These are phyloP conservation scores for Stercorarius parasiticus DNA, from an alignment of 2,113 vertebrate species.

Conservation along the genomic window DNA sequence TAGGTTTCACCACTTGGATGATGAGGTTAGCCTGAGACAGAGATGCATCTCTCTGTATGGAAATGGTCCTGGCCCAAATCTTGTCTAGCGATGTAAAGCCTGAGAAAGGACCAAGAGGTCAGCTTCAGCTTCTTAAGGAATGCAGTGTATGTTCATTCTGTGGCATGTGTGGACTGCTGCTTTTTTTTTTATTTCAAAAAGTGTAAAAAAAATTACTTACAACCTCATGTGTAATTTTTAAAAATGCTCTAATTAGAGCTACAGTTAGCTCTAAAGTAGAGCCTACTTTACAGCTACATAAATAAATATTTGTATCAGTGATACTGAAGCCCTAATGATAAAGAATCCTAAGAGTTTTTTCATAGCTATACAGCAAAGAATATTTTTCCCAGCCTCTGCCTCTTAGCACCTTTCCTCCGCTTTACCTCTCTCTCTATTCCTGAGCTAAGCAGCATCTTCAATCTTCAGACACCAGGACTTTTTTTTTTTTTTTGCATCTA, in stretches of 20 bases:
- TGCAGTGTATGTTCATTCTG: not conserved
- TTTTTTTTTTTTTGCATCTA: not conserved
- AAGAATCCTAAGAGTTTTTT: not conserved
- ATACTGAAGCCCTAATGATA: not conserved
- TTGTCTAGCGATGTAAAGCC: not conserved
- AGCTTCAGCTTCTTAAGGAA: conserved; percentile 26
- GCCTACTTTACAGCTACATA: not conserved
- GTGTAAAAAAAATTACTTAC: not conserved
- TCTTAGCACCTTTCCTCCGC: not conserved
- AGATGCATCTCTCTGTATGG: conserved; percentile 6
- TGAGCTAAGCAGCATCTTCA: not conserved
- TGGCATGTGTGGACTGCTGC: not conserved
- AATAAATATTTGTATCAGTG: not conserved
- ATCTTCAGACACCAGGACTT: not conserved
- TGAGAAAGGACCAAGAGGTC: conserved; percentile 52
- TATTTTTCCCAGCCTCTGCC: not conserved
- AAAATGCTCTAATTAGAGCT: not conserved
- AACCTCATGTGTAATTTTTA: not conserved
- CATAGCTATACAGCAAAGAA: not conserved
- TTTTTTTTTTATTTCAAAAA: not conserved
- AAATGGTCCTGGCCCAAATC: conserved; percentile 36
- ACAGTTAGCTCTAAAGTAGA: not conserved
- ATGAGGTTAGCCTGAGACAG: conserved; percentile 37
- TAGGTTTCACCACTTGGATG: conserved; percentile 33
- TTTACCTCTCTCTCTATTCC: not conserved